Evolutionary conservation across 92 coral and sea anemone species (phyloP).

Genomic region (Phenganax marumi): DNA sequence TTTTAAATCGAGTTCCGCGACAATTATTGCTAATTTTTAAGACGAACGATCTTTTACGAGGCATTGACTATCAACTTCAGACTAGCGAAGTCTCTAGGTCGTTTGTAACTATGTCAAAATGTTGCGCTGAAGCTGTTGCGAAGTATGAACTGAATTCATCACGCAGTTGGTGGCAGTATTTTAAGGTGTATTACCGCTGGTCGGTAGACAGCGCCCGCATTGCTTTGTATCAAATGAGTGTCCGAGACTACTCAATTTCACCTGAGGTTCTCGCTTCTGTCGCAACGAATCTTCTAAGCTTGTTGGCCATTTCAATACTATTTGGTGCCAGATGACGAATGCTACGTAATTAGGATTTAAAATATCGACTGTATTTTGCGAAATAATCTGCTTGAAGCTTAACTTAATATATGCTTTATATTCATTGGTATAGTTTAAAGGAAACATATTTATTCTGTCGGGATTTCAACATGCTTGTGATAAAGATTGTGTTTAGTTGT

Average conservation of each 20-base stretch:
- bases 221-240: slow-evolving; percentile 36
- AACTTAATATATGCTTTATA: not conserved
- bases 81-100: slow-evolving; percentile 89
- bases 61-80: slow-evolving; percentile 83
- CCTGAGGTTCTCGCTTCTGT: slow-evolving; percentile 17
- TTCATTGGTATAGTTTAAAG: too few species aligned
- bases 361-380: too few species aligned
- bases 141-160: slow-evolving; percentile 67
- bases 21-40: slow-evolving; percentile 81
- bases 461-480: not conserved
- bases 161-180: slow-evolving; percentile 72
- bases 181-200: slow-evolving; percentile 61
- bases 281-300: slow-evolving; percentile 29
- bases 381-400: not conserved
- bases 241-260: slow-evolving; percentile 28
- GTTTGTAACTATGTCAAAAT: slow-evolving; percentile 90
- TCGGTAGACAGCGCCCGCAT: slow-evolving; percentile 35
- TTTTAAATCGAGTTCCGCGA: slow-evolving; percentile 86
- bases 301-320: slow-evolving; percentile 6
- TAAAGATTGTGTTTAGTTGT: not conserved
- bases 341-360: not conserved
- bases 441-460: too few species aligned
- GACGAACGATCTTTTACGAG: slow-evolving; percentile 86
- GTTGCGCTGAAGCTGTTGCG: slow-evolving; percentile 90
- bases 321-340: slow-evolving; percentile 24